phyloP scores from a whole-genome alignment of 2,888 invertebrate species.

The Oscheius sp. region DNA sequence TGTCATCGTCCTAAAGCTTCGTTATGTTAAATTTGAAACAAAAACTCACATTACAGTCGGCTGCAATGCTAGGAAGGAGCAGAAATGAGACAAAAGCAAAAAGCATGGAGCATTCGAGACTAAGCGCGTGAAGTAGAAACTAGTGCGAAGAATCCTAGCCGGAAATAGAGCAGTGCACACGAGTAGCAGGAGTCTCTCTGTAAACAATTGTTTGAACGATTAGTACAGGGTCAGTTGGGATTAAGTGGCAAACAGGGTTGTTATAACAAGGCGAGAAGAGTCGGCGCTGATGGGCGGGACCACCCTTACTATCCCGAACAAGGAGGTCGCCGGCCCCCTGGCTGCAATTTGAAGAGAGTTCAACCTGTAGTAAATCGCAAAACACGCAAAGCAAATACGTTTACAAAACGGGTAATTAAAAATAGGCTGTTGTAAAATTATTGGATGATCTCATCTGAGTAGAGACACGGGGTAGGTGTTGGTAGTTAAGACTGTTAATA shows the following conservation, averaged over 20 bases:
- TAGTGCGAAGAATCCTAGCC: slow-evolving; percentile 17
- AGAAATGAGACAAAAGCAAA: not conserved
- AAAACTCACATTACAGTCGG: slow-evolving; percentile 1
- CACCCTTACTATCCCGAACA: slow-evolving; percentile 29
- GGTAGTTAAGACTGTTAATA: too few relatives aligned
- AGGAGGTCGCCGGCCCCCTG: slow-evolving; percentile 24
- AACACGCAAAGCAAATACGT: too few relatives aligned
- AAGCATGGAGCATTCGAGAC: slow-evolving; percentile 13
- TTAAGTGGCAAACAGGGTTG: slow-evolving; percentile 33
- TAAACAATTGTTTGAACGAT: slow-evolving; percentile 38
- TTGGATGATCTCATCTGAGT: too few relatives aligned
- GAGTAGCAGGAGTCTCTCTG: slow-evolving; percentile 28
- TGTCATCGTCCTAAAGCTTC: slow-evolving; percentile 6
- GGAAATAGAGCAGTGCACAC: slow-evolving; percentile 29
- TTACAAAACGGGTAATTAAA: too few relatives aligned
- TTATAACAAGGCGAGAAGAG: slow-evolving; percentile 40
- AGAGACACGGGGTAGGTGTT: too few relatives aligned
- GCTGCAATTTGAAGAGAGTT: not conserved
- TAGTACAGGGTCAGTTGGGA: slow-evolving; percentile 38
- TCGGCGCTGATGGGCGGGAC: slow-evolving; percentile 32
- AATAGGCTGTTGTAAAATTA: too few relatives aligned
- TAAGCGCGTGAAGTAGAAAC: not conserved
- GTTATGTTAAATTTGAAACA: not conserved
- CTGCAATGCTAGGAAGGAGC: slow-evolving; percentile 5
- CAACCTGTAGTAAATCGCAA: too few relatives aligned